Percentiles rank a stretch among this genome's conserved stretches.
Conservation (phyloP, 2,888 invertebrate genomes). For the Allophyes oxyacanthae region DNA sequence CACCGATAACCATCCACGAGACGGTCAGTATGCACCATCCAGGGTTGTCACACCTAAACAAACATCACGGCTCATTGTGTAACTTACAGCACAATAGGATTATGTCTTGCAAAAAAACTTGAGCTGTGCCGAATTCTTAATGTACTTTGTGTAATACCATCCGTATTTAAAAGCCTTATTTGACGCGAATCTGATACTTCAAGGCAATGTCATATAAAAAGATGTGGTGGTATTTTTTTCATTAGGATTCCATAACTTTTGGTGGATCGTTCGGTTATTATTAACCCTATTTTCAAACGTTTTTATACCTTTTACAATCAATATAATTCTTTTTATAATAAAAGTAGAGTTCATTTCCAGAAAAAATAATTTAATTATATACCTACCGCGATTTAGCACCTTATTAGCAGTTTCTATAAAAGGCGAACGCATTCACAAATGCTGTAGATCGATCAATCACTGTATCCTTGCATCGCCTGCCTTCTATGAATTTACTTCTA, state of each 20-base stretch:
- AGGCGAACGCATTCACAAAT: not conserved
- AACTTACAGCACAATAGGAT: conserved; percentile 51
- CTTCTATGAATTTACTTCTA: too few species aligned
- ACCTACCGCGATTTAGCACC: conserved; percentile 1
- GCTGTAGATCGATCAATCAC: not conserved
- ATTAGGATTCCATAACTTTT: too few species aligned
- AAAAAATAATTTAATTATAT: not conserved
- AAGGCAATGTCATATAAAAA: not conserved
- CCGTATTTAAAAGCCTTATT: conserved; percentile 4
- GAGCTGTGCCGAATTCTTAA: conserved; percentile 34
- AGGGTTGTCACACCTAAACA: conserved; percentile 70
- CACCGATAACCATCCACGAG: conserved; percentile 26
- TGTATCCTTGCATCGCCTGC: not conserved
- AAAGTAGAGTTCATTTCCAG: too few species aligned
- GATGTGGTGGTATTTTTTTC: not conserved
- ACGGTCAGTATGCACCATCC: conserved; percentile 59
- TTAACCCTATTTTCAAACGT: too few species aligned
- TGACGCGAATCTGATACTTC: conserved; percentile 5
- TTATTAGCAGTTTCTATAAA: conserved; percentile 2
- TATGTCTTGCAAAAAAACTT: conserved; percentile 41
- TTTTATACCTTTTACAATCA: too few species aligned
- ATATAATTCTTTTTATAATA: too few species aligned
- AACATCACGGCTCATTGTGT: conserved; percentile 60
- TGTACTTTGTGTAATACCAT: conserved; percentile 2
- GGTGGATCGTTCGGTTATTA: too few species aligned